Conservation (phyloP, 2,113 vertebrate genomes). For the Dinomys branickii region DNA sequence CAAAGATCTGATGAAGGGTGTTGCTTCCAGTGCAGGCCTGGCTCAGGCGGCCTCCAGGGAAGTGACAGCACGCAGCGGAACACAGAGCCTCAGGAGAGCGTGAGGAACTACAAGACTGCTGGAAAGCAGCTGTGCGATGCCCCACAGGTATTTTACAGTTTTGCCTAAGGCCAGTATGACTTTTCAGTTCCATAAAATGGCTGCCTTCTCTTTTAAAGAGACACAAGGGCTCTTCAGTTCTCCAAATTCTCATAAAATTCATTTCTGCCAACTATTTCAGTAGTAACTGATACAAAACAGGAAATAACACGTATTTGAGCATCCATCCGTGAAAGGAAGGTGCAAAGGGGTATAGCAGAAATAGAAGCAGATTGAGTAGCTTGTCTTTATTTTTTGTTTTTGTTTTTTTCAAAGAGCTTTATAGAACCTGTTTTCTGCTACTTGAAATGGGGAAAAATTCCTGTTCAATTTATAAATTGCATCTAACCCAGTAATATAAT, state of each 20-base stretch:
- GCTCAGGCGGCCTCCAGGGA: background rate
- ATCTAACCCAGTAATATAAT: background rate
- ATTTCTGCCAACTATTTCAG: background rate
- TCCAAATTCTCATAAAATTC: constrained; percentile 7
- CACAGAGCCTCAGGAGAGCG: background rate
- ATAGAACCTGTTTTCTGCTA: background rate
- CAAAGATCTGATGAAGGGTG: background rate
- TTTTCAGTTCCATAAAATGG: background rate
- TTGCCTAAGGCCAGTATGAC: background rate
- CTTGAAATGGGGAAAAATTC: background rate
- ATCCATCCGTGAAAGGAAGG: background rate
- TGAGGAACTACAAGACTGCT: background rate
- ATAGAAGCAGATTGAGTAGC: background rate
- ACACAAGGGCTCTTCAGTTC: background rate
- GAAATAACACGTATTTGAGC: background rate
- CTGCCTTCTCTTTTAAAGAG: background rate
- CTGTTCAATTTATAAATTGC: background rate
- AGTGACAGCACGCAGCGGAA: background rate
- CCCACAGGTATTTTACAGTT: background rate
- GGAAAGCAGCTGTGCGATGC: background rate
- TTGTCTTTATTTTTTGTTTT: background rate
- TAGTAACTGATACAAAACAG: background rate
- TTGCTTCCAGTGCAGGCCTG: background rate
- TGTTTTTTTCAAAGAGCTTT: background rate
- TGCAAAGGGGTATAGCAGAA: background rate